Conservation (phyloP, 2,797 vertebrate genomes). For the Acropternis orthonyx region DNA sequence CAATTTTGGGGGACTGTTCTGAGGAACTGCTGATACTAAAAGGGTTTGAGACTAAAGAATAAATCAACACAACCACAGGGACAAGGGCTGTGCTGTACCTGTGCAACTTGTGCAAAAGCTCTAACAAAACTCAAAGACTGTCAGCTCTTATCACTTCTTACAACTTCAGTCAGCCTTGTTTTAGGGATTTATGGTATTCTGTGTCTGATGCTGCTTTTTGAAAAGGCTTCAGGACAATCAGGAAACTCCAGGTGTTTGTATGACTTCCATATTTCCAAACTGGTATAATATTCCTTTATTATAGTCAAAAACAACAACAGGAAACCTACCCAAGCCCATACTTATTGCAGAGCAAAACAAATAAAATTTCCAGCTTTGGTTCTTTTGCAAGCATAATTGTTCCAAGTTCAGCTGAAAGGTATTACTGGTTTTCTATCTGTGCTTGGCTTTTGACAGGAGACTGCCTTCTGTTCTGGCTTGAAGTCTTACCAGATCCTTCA, state of each 20-base stretch:
- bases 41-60: neutral
- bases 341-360: neutral
- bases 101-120: neutral
- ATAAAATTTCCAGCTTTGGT: neutral
- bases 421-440: neutral
- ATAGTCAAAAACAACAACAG: neutral
- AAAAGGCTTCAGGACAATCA: neutral
- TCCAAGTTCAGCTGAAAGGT: slow-evolving; percentile 2
- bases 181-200: neutral
- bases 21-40: neutral
- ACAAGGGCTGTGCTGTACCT: neutral
- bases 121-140: neutral
- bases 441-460: slow-evolving; percentile 14
- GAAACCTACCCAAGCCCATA: neutral
- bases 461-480: neutral
- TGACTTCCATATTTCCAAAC: neutral
- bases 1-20: neutral
- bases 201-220: neutral
- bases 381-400: neutral
- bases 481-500: neutral
- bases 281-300: neutral
- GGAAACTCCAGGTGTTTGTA: neutral
- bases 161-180: neutral
- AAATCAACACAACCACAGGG: neutral
- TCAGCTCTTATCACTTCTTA: neutral